Conservation (phyloP, 2,888 invertebrate species). For the Ophion obscuratus region DNA sequence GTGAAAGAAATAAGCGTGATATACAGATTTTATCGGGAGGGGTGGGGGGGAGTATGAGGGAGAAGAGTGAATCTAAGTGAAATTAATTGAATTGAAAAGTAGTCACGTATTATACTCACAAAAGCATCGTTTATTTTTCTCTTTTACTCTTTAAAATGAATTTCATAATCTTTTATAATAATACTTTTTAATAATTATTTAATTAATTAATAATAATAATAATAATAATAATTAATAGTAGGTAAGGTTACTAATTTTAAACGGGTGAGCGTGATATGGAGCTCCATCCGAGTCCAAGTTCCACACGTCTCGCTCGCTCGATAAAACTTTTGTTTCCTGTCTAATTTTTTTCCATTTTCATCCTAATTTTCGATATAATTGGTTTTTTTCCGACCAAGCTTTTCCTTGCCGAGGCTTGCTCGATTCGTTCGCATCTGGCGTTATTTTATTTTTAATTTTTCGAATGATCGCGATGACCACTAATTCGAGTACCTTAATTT, state of each 20-base stretch:
- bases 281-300: constrained; percentile 78
- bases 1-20: constrained; percentile 34
- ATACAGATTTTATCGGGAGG: constrained; percentile 52
- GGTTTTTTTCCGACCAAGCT: constrained; percentile 45
- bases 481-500: constrained; percentile 62
- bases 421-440: constrained; percentile 62
- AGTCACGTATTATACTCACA: constrained; percentile 80
- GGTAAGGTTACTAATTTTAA: constrained; percentile 71
- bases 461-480: constrained; percentile 56
- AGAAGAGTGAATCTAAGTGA: constrained; percentile 65
- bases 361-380: constrained; percentile 51
- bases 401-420: constrained; percentile 62
- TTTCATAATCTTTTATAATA: constrained; percentile 83
- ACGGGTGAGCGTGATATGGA: constrained; percentile 78
- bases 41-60: constrained; percentile 51
- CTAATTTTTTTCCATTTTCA: constrained; percentile 26
- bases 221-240: constrained; percentile 71
- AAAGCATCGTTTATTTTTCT: constrained; percentile 84
- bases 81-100: constrained; percentile 65
- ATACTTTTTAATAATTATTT: constrained; percentile 78
- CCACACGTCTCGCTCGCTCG: constrained; percentile 76
- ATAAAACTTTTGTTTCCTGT: constrained; percentile 47
- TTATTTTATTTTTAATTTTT: constrained; percentile 43
- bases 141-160: constrained; percentile 81
- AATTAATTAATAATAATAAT: constrained; percentile 66